Base-by-base conservation (phyloP, 1,140 invertebrate species). In the Propsilocerus akamusi region DNA sequence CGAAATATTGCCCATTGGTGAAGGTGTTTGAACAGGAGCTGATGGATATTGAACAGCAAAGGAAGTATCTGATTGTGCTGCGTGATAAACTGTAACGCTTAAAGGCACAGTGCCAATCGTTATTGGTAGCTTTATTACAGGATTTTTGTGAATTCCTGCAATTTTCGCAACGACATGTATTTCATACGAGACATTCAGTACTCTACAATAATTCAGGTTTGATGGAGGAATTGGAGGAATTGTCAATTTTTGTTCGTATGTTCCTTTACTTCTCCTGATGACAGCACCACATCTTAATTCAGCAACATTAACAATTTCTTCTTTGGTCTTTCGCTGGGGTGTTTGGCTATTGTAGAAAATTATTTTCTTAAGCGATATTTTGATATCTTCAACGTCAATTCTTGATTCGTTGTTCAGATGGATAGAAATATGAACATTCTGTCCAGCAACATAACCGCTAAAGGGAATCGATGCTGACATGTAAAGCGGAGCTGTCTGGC, bases 211-310 rank as follows among this genome's bases (percentile, higher is more conserved):
- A 11, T 71, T 67, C 1, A 83, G 62, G 55, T 81, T 81, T 0
- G 80, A 77, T 0, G 80, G 80, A 2, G 80, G 80, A 51, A 81
- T 62, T 1, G 80, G 70, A 2, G 81, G 80, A 28, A 85, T 68
- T 37, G 73, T 63, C 3, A 84, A 57, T 28, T 57, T 68, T 47
- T 41, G 34, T 20, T 17, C 11, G 10, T 20, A 41, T 3, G 10
- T 17, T 20, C 22, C 8, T 20, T 17, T 41, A 7, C 4, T 7
- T 17, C 22, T 8, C 11, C 66, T 75, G 72, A 54, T 70, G 62
- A 54, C 73, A 69, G 25, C 69, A 70, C 32, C 65, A 61, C 51
- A 71, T 63, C 14, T 68, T 67, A 47, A 62, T 52, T 77, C 71
- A 30, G 72, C 56, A 30, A 80, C 61, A 46, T 73, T 63, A 8